phyloP scores from a whole-genome alignment of 1,140 invertebrate species.

The Neotoxoptera formosana region DNA sequence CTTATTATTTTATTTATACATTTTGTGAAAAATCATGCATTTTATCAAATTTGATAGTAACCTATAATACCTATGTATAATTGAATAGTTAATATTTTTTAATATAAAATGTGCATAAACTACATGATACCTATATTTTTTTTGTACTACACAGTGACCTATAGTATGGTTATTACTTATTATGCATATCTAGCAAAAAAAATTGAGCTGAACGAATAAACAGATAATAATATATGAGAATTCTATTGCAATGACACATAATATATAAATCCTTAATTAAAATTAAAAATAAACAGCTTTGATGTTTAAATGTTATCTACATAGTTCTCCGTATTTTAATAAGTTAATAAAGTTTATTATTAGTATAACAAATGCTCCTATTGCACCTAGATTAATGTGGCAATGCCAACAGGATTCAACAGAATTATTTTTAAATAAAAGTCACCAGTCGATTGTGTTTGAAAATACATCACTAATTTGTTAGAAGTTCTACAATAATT shows the following conservation, averaged over 20 bases:
- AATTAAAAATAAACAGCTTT: not conserved
- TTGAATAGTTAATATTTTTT: not conserved
- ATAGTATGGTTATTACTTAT: too few relatives aligned
- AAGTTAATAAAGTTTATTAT: not conserved
- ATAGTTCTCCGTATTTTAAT: not conserved
- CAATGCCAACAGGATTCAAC: too few relatives aligned
- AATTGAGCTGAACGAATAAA: not conserved
- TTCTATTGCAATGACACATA: not conserved
- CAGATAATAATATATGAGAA: not conserved
- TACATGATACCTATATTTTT: not conserved
- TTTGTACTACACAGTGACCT: not conserved
- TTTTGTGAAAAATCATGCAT: not conserved
- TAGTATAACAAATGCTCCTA: not conserved
- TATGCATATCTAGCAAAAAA: not conserved
- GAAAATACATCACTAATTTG: not conserved
- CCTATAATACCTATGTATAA: not conserved
- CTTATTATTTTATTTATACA: too few relatives aligned
- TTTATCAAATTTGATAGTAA: not conserved
- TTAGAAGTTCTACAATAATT: not conserved
- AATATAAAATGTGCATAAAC: not conserved
- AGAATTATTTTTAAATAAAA: too few relatives aligned
- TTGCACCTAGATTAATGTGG: not conserved
- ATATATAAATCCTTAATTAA: not conserved
- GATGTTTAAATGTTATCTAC: not conserved
- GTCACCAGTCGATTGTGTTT: not conserved